Base-by-base conservation (phyloP, 2,113 vertebrate species). In the Sprattus sprattus region DNA sequence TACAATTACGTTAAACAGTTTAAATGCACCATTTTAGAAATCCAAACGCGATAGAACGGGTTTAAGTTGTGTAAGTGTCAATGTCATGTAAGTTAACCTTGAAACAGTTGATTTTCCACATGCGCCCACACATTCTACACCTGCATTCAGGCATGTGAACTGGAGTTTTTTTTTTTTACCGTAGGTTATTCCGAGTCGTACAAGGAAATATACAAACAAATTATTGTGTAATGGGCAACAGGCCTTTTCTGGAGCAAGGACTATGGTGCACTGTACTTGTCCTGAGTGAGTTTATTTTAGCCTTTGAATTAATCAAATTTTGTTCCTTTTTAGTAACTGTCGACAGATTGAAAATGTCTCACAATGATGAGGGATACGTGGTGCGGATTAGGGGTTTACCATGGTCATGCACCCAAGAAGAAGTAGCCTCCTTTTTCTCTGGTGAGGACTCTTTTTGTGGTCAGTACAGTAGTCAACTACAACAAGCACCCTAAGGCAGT, bases 351-450 rank as follows among this genome's bases (percentile, higher is more conserved):
- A 88, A 89, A 92, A 96, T 96, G 95, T 95, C 95, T 90, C 88
- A 92, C 82, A 95, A 91, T 84, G 95, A 95, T 0, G 95, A 96
- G 82, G 96, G 95, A 10, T 96, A 94, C 57, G 95, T 96, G 88
- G 96, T 96, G 50, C 92, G 96, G 85, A 95, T 96, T 88, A 94
- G 96, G 88, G 96, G 96, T 82, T 91, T 96, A 54, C 96, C 96
- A 4, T 96, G 96, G 96, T 94, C 95, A 86, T 96, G 96, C 90
- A 95, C 95, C 3, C 94, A 94, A 84, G 95, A 95, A 39, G 96
- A 96, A 88, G 95, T 96, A 57, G 92, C 94, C 83, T 91, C 94
- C 86, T 96, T 96, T 89, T 96, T 96, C 86, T 96, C 95, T 89
- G 96, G 96, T 96, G 88, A 90, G 89, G 67, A 64, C 7, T 28